Base-by-base conservation (phyloP, 1,140 invertebrate genomes). In the Mycetomoellerius zeteki region DNA sequence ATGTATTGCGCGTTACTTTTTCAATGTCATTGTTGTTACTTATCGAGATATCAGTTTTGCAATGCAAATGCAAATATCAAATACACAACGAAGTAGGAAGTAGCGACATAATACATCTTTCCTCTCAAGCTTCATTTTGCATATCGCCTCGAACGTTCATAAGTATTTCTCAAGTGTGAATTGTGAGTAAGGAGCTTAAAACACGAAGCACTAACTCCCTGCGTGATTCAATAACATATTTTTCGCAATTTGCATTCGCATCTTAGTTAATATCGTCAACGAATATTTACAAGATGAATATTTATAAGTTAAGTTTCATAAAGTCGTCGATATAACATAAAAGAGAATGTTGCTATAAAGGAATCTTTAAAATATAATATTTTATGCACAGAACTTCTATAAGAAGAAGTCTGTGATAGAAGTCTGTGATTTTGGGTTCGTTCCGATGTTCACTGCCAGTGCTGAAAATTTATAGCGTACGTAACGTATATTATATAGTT, bases 221-320 rank as follows among this genome's bases (percentile, higher is more conserved):
- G 27, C 82, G 62, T 60, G 56, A 87, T 88, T 88, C n/a, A 47
- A 71, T 76, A 75, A 69, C 47, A 81, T 73, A 82, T 82, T 30
- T 43, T 73, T 82, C 21, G 10, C 52, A 27, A 82, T 72, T 87
- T 65, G 43, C 43, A 76, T 75, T 60, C 12, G 27, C 7, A 56
- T 33, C n/a, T 67, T 52, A 54, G 8, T 62, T 76, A 8, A 56
- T 47, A 24, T 71, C n/a, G 27, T 71, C 16, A 30, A 73, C 21
- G 19, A 82, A 69, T 19, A 37, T 65, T 47, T 33, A 37, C 33
- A 71, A 75, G 54, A 73, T 14, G 33, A 37, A 37, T 37, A 37
- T 37, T 37, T 12, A 43, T 43, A 43, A 8, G 47, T 58, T 62
- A 5, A 56, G 62, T 65, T 82, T 65, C 10, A 76, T 33, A 65